These are phyloP conservation scores for Premnoplex brunnescens DNA, from an alignment of 2,797 vertebrate species.

Conservation along the genomic window DNA sequence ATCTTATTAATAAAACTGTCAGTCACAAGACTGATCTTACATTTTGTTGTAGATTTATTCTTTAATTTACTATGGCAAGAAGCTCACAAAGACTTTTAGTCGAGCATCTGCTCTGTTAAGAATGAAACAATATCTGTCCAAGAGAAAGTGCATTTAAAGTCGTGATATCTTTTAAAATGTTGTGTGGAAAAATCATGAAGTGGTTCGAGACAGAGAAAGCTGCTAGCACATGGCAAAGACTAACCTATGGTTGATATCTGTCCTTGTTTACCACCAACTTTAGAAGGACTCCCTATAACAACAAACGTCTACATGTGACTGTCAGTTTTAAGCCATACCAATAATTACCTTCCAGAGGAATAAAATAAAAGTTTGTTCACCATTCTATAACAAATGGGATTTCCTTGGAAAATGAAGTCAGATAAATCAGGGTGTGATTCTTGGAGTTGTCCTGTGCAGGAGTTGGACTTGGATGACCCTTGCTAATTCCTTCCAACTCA, in stretches of 20 bases:
- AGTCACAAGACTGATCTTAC: neutral
- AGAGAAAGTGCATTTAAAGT: neutral
- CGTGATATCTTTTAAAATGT: neutral
- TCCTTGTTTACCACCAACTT: neutral
- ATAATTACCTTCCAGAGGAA: neutral
- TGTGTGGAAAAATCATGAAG: neutral
- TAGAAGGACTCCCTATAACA: neutral
- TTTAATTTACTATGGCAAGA: neutral
- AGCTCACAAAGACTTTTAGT: neutral
- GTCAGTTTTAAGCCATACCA: neutral
- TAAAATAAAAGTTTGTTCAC: neutral
- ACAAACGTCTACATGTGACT: neutral
- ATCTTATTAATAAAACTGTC: slow-evolving; percentile 25
- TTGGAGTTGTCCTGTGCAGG: neutral
- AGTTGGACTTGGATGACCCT: neutral
- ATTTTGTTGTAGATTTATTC: neutral
- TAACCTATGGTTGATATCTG: neutral
- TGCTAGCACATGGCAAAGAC: neutral
- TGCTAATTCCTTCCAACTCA: neutral
- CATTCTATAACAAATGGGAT: neutral
- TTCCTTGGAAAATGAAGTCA: neutral
- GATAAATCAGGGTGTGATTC: neutral
- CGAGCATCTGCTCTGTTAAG: neutral
- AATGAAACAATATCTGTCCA: neutral
- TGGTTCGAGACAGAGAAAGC: neutral